Base-by-base conservation (phyloP, 2,113 vertebrate genomes). In the Pogonocichla stellata region DNA sequence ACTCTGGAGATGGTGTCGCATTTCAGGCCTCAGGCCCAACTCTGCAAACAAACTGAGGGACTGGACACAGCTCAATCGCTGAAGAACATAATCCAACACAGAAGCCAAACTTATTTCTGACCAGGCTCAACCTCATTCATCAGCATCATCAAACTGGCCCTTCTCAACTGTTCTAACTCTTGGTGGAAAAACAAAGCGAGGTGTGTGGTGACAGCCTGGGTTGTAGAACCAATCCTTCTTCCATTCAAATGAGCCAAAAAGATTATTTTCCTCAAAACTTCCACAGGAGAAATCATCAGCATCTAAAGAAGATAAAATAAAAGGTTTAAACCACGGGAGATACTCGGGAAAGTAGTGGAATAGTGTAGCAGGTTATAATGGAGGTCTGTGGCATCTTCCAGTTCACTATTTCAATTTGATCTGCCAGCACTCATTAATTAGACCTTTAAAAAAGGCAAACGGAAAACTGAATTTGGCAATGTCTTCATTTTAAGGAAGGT, bases 81-180 rank as follows among this genome's bases (percentile, higher is more conserved):
- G 78, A 85, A 58, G 74, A 73, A 69, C 60, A 92, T 3, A 62
- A 67, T 60, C 58, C 74, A 91, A 23, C 84, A 86, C 83, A 77
- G 90, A 95, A 86, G 20, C 58, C 77, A 86, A 75, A 85, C 29
- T 69, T 73, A 80, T 43, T 81, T 95, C 83, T 95, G 87, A 91
- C n/a, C 73, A 84, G 47, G 48, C 67, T 69, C 61, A 93, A 34
- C 38, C 57, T 98, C 93, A 98, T 57, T 98, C 98, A 91, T 98
- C 97, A 8, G 98, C 98, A 95, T 98, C 98, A 90, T 98, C 98
- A 91, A 98, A 98, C 86, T 98, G 98, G 67, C 98, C 98, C 10
- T 74, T 60, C 92, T 97, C 98, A 88, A 96, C 94, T 78, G 88
- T 53, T 91, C 96, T 97, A 88, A 97, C 82, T 56, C 75, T 96